Percentiles rank a stretch among this genome's conserved stretches.
These are phyloP conservation scores for Pycnonotus jocosus DNA, from an alignment of 2,113 vertebrate species.

Conservation along the genomic window DNA sequence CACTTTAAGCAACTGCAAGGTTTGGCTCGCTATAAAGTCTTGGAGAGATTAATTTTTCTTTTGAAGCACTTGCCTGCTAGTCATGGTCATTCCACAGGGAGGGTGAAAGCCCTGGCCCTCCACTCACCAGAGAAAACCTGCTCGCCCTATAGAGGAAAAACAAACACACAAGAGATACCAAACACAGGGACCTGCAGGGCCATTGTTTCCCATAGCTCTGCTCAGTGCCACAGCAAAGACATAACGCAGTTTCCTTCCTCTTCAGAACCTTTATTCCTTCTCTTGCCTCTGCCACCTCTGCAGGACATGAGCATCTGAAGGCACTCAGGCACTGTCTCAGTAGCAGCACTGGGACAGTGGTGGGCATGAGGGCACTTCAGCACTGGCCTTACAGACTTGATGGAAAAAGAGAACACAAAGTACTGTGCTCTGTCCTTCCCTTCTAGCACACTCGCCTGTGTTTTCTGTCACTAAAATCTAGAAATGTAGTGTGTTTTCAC, in stretches of 20 bases:
- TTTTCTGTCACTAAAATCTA: not conserved
- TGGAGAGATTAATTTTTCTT: not conserved
- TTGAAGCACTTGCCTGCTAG: not conserved
- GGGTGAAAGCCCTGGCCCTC: not conserved
- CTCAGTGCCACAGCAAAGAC: not conserved
- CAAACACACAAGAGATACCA: not conserved
- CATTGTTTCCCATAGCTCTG: not conserved
- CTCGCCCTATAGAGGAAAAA: not conserved
- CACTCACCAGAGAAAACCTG: not conserved
- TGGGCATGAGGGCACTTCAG: not conserved
- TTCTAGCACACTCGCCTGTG: not conserved
- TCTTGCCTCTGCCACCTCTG: not conserved
- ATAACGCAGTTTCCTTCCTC: not conserved
- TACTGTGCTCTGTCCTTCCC: not conserved
- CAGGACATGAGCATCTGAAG: not conserved
- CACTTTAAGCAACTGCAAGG: not conserved
- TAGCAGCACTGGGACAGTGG: not conserved
- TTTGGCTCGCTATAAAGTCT: not conserved
- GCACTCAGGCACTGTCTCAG: not conserved
- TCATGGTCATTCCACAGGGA: rapidly evolving
- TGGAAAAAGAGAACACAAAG: not conserved
- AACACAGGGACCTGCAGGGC: not conserved
- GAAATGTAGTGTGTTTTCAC: not conserved
- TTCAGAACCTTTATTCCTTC: not conserved
- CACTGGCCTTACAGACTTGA: not conserved